phyloP scores from a whole-genome alignment of 2,113 vertebrate genomes.

The Pithys albifrons region DNA sequence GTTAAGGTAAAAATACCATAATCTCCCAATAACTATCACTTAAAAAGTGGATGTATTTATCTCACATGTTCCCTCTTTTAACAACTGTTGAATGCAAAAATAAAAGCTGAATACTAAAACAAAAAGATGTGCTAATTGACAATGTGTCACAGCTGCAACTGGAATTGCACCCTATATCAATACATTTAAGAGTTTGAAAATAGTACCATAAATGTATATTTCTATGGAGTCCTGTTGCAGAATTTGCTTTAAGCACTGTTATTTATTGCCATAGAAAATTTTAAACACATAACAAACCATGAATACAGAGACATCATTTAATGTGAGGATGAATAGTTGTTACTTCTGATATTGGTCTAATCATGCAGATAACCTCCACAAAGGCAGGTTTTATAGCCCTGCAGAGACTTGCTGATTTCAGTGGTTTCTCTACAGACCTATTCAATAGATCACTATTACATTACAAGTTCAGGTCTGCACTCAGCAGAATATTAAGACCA shows the following conservation, averaged over 20 bases:
- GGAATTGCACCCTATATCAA: not conserved
- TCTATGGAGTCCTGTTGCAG: not conserved
- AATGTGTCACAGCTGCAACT: fast-evolving
- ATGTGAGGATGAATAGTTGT: not conserved
- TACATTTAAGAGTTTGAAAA: not conserved
- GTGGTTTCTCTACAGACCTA: not conserved
- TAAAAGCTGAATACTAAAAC: not conserved
- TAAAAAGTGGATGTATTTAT: not conserved
- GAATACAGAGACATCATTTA: not conserved
- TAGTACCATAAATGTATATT: not conserved
- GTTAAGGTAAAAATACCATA: not conserved
- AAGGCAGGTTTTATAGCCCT: not conserved
- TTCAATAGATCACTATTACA: not conserved
- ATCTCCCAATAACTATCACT: not conserved
- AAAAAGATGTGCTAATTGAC: not conserved
- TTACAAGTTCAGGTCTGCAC: not conserved
- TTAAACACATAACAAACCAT: not conserved
- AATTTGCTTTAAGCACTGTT: not conserved
- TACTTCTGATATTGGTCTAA: not conserved
- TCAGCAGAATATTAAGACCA: conserved; percentile 52
- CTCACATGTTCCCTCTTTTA: not conserved
- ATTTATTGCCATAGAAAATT: not conserved
- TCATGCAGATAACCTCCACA: not conserved
- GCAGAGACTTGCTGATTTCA: not conserved
- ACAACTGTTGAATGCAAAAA: not conserved